Evolutionary conservation across 2,113 vertebrate species (phyloP).

Genomic region (Eleginops maclovinus): DNA sequence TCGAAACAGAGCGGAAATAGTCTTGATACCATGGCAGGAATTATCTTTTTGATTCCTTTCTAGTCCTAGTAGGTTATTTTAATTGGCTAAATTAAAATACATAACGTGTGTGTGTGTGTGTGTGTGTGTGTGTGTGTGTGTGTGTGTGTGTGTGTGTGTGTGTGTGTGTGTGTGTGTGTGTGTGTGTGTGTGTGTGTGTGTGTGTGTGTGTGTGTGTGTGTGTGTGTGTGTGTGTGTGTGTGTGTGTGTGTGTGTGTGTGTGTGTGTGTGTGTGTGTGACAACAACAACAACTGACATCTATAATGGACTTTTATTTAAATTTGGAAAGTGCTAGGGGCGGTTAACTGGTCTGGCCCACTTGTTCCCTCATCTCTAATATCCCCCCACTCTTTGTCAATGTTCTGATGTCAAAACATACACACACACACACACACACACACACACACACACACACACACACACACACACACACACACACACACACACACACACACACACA

Average conservation of each 20-base stretch:
- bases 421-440: constrained; percentile 4
- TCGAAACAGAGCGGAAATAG: constrained; percentile 39
- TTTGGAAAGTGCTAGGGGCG: constrained; percentile 63
- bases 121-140: neutral
- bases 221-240: neutral
- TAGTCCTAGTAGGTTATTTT: constrained; percentile 12
- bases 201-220: neutral
- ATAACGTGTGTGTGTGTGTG: neutral
- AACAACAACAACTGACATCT: constrained; percentile 32
- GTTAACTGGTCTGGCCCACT: constrained; percentile 58
- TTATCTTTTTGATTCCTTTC: constrained; percentile 34
- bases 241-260: neutral
- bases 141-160: neutral
- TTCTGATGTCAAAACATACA: constrained; percentile 59
- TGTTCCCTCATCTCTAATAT: constrained; percentile 64
- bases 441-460: constrained; percentile 9
- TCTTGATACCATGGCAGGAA: constrained; percentile 14
- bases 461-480: constrained; percentile 24
- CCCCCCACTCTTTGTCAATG: constrained; percentile 60
- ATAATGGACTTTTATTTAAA: constrained; percentile 69
- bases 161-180: neutral
- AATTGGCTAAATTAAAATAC: constrained; percentile 10
- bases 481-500: constrained; percentile 15
- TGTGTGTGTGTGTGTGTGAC: neutral
- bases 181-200: neutral